Evolutionary conservation across 2,888 invertebrate species (phyloP), one percentile per base, ranked within the genome.

Genomic region (Sphinx pinastri): DNA sequence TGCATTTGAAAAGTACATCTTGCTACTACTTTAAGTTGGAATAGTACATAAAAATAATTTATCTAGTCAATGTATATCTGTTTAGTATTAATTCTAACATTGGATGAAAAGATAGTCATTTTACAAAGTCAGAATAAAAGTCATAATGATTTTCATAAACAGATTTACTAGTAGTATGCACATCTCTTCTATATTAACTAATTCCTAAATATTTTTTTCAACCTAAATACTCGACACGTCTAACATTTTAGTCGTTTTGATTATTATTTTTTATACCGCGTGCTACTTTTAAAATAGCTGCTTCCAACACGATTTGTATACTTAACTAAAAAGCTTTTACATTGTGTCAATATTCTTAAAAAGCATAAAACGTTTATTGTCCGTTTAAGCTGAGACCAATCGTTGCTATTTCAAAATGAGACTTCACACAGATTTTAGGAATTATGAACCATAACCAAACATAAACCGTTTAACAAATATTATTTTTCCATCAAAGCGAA

Each of bases 401-500:
- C 13, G 51, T 13, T 38, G 38, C 38, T 38, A 38, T 13, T 19
- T 19, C 13, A 57, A 57, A 25, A 25, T 51, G 51, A 55, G 19
- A 57, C 25, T 13, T 13, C 57, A 31, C 12, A 25, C 19, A 25
- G 13, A 16, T 47, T n/a, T 16, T 10, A 47, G 55, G 19, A 55
- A 45, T 6, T 63, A 63, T 47, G 16, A 63, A 49, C 63, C 16
- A 63, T 47, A 19, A 63, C 12, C 2, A 63, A 49, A 2, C 25
- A 57, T 25, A 31, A 31, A 31, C 14, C 51, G 12, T 51, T 51
- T 51, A 57, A 57, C 25, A 13, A 49, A 47, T 60, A 47, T 19
- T 63, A n/a, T 63, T 25, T 19, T 19, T 47, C 31, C 25, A 58
- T 49, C 63, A 49, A 63, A 63, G 49, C 63, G 19, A 49, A 63